A percentile compares a stretch with the other conserved stretches of the same genome.
These are phyloP conservation scores for Plagodis pulveraria DNA, from an alignment of 2,888 invertebrate species.

Conservation along the genomic window DNA sequence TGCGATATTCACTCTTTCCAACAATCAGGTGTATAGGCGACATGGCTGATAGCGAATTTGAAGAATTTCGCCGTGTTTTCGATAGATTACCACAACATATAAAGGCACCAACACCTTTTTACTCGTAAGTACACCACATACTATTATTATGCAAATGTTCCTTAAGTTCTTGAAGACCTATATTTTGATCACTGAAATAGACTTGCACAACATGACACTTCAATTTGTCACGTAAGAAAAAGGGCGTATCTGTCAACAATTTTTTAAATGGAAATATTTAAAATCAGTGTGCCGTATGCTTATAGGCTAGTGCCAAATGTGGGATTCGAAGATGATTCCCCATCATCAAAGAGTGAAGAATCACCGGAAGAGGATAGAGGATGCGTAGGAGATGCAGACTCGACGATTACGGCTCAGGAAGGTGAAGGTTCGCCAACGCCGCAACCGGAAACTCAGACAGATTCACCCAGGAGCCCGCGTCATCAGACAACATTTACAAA, in stretches of 20 bases:
- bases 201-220: conserved; percentile 22
- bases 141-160: conserved; percentile 15
- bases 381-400: conserved; percentile 84
- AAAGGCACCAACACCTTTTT: conserved; percentile 92
- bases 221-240: conserved; percentile 46
- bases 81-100: conserved; percentile 92
- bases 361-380: conserved; percentile 87
- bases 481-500: conserved; percentile 68
- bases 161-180: background rate
- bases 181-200: conserved; percentile 20
- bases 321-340: conserved; percentile 91
- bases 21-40: conserved; percentile 89
- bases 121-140: conserved; percentile 90
- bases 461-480: conserved; percentile 65
- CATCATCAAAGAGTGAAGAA: conserved; percentile 90
- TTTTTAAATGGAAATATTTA: background rate
- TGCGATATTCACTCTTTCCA: conserved; percentile 57
- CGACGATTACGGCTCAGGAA: conserved; percentile 47
- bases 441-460: conserved; percentile 55
- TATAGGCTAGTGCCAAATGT: conserved; percentile 93
- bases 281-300: conserved; percentile 22
- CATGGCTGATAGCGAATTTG: conserved; percentile 97
- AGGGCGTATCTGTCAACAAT: conserved; percentile 23
- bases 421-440: conserved; percentile 59
- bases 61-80: conserved; percentile 95